phyloP scores from a whole-genome alignment of 2,797 vertebrate genomes.

The Arctocebus calabarensis region DNA sequence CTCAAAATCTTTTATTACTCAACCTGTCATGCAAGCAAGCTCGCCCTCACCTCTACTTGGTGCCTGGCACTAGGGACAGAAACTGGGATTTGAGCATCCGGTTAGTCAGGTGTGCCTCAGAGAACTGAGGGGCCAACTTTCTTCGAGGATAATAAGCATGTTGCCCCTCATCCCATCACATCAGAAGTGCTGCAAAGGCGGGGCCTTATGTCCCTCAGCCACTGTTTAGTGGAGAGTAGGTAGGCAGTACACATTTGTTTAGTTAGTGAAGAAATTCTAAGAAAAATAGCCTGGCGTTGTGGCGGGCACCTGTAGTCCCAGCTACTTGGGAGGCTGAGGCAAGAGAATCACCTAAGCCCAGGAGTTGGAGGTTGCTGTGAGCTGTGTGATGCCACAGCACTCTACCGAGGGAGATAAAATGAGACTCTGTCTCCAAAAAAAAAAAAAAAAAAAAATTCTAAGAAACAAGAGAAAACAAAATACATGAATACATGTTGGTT shows the following conservation, averaged over 20 bases:
- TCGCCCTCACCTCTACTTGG: not conserved
- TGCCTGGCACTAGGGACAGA: not conserved
- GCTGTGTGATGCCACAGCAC: no score
- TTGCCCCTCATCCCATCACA: not conserved
- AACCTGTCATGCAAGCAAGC: not conserved
- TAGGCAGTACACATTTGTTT: conserved; percentile 16
- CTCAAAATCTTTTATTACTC: not conserved
- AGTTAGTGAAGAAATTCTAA: conserved; percentile 51
- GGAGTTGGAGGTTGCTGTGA: no score
- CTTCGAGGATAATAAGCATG: not conserved
- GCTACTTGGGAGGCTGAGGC: no score
- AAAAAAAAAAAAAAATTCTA: no score
- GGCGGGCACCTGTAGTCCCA: no score
- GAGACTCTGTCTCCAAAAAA: no score
- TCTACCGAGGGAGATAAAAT: no score
- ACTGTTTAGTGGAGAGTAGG: not conserved
- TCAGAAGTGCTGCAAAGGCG: not conserved
- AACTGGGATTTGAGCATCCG: not conserved
- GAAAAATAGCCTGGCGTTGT: not conserved
- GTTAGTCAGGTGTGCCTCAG: not conserved
- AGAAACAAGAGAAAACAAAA: no score
- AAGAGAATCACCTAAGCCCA: no score
- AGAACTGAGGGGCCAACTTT: not conserved
- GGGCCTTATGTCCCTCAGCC: not conserved
- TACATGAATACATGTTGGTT: not conserved